Evolutionary conservation across 2,888 invertebrate species (phyloP), one percentile per base, ranked within the genome.

Genomic region (Sphecodes monilicornis): DNA sequence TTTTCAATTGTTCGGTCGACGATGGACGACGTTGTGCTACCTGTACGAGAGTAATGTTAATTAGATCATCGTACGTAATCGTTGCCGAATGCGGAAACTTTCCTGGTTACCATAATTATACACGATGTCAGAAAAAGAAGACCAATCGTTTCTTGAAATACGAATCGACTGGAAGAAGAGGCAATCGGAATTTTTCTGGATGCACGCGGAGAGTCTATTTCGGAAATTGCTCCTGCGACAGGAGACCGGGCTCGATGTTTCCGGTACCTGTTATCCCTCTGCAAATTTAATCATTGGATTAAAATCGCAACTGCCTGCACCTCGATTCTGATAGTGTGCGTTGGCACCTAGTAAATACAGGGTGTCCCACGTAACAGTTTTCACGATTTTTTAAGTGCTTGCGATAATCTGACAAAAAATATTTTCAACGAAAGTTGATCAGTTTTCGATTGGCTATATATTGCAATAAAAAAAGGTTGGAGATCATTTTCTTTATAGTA

Each of bases 191-290:
- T 1, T 26, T 43, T 64, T 26, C n/a, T 26, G 36, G 72, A 72
- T 32, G 72, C n/a, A 73, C 66, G 78, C 26, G 43, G 13, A 18
- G 26, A 18, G 71, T 69, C 66, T 60, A 29, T 73, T 73, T 46
- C 41, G 46, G 43, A 46, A 79, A 81, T 73, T 57, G 72, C 68
- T 46, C 73, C 54, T 29, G 54, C 68, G 36, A 72, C 36, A 13
- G 36, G 41, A 13, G 18, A 36, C 8, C 18, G 68, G 26, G n/a
- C 60, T 16, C 60, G 60, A 41, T 57, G 54, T 54, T 36, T 57
- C 8, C 5, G 26, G 10, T 10, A 18, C 43, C n/a, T 57, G 29
- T 46, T 46, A 69, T 68, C 46, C 60, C 36, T 41, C 29, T 68
- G 68, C 68, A 69, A 57, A 43, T 69, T 79, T 81, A 43, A 73